A percentile compares a stretch with the other conserved stretches of the same genome.
Evolutionary conservation across 2,113 vertebrate species (phyloP).

Genomic region (Gracilinanus agilis): DNA sequence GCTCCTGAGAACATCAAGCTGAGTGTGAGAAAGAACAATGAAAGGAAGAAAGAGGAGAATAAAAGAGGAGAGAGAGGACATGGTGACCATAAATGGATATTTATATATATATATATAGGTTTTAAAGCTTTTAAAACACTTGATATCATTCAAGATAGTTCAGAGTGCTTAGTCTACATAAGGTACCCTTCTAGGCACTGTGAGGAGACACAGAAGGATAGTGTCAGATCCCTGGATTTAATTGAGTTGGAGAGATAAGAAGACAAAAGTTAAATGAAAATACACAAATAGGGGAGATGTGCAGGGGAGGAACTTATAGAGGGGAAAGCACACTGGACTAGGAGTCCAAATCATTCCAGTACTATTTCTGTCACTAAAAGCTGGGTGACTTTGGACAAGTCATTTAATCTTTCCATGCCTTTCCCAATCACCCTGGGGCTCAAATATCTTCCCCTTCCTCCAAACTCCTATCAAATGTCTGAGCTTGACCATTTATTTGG

Average conservation of each 20-base stretch:
- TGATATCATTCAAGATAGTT: neutral
- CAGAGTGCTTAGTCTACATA: neutral
- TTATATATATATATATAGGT: no score
- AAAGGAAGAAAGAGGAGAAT: no score
- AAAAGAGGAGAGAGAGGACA: neutral
- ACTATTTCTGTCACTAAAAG: neutral
- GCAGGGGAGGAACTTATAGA: no score
- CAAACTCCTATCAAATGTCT: neutral
- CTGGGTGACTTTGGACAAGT: neutral
- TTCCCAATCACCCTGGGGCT: neutral
- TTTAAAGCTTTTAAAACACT: neutral
- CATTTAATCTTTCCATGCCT: neutral
- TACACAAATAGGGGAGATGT: neutral
- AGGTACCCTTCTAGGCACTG: neutral
- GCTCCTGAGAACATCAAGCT: no score
- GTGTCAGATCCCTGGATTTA: neutral
- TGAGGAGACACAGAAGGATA: neutral
- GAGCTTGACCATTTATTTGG: no score
- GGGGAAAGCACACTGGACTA: no score
- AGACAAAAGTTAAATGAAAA: neutral
- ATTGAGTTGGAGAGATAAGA: neutral
- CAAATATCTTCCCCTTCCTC: neutral
- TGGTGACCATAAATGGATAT: neutral
- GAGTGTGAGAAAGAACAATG: no score
- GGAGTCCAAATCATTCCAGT: neutral